Base-by-base conservation (phyloP, 2,113 vertebrate genomes). In the Labrus mixtus region DNA sequence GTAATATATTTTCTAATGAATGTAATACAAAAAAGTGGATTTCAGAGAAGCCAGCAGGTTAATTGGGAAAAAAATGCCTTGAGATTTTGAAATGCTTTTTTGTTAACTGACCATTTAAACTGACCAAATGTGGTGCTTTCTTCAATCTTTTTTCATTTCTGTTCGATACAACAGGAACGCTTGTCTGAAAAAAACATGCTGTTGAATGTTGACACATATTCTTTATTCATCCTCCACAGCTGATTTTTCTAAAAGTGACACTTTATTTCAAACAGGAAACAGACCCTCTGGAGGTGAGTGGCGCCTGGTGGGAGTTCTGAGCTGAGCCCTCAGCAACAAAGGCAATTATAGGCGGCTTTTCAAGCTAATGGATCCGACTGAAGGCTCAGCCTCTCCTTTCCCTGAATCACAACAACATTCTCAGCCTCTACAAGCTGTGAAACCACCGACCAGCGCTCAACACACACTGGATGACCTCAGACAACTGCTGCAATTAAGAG, bases 291-390 rank as follows among this genome's bases (percentile, higher is more conserved):
- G 79, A 87, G 82, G 69, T 76, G 83, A 83, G 83, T 76, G 79
- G 51, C 78, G 63, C 76, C 88, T 68, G 62, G 82, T 78, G 90
- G 88, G 91, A 92, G 86, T 80, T 82, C 65, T 55, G 68, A 73
- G 68, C 68, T 78, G 73, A 91, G 90, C 87, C 84, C 87, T 86
- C 69, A 81, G 85, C 88, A 91, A 84, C 90, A 88, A 87, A 88
- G 73, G 90, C 85, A 91, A 93, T 93, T 92, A 92, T 50, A 82
- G 77, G 36, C 76, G 46, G 48, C 81, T 81, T 90, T 92, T 86
- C 82, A 79, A 78, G 83, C 79, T 91, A 92, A 91, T 90, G 86
- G 86, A 87, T 84, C 66, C n/a, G 23, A 82, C 76, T 67, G 76
- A 81, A 85, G 84, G 75, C 69, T 84, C 83, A 39, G 71, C 23